Base-by-base conservation (phyloP, 2,888 invertebrate species). In the Neoascia interrupta region DNA sequence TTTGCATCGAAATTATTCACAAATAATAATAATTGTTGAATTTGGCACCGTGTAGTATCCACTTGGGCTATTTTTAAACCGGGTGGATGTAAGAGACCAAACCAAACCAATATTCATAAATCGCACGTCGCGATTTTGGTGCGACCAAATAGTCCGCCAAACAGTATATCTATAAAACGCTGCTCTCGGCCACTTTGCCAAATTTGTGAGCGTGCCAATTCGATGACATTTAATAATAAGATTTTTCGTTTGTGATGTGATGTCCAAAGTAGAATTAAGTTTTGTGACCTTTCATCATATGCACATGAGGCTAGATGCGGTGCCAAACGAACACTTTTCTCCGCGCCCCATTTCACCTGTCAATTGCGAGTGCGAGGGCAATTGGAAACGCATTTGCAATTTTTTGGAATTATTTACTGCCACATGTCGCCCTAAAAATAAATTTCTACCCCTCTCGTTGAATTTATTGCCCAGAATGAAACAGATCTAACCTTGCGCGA, bases 181-280 rank as follows among this genome's bases (percentile, higher is more conserved):
- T 49, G 13, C n/a, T 10, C 26, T 37, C 36, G 60, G 51, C 51
- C n/a, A n/a, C n/a, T n/a, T n/a, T n/a, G n/a, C n/a, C n/a, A 53
- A 74, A 53, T 31, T 66, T 39, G 45, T 41, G n/a, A 10, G 31
- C 21, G 49, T 61, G 74, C 74, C 68, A 73, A 73, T 43, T 73
- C 19, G 11, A 18, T 73, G 73, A 60, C 73, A 73, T 73, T 73
- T 58, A 66, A 58, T 49, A 28, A 56, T 53, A n/a, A 21, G 15
- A n/a, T n/a, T n/a, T n/a, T n/a, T n/a, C n/a, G n/a, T n/a, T n/a
- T n/a, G n/a, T n/a, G n/a, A n/a, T n/a, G n/a, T n/a, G n/a, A n/a
- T n/a, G n/a, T n/a, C n/a, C n/a, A n/a, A n/a, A n/a, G n/a, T 31
- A 47, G 19, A 43, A 58, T 53, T 58, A 51, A 60, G 37, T 74